Base-by-base conservation (phyloP, 2,888 invertebrate genomes). In the Aspidapion aeneum region DNA sequence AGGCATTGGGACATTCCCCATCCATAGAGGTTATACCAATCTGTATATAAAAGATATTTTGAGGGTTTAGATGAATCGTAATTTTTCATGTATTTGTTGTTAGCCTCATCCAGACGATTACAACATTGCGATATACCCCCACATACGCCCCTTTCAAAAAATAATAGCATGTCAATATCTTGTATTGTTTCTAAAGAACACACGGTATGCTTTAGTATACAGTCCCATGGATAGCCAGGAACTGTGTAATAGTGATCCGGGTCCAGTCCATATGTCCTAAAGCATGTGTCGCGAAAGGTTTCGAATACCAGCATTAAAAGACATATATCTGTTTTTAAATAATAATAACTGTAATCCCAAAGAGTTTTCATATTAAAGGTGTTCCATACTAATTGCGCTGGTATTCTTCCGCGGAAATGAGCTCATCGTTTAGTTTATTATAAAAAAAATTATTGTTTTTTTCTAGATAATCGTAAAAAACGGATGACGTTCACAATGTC, bases 241-340 rank as follows among this genome's bases (percentile, higher is more conserved):
- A 70, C 58, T 0, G 73, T 74, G 50, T 65, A 72, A 66, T 74
- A 76, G 49, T 69, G 68, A 1, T 65, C 61, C 1, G 74, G 72
- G 67, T 77, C 77, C 1, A 78, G 60, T 1, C 62, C 61, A 60
- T 79, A 77, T 1, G 69, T 70, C 18, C 63, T 16, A 2, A 72
- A 21, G 58, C 73, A 76, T n/a, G n/a, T n/a, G n/a, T n/a, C n/a
- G n/a, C n/a, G n/a, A n/a, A n/a, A n/a, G n/a, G n/a, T n/a, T n/a
- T n/a, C n/a, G n/a, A n/a, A n/a, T n/a, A n/a, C n/a, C n/a, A n/a
- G n/a, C n/a, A n/a, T n/a, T n/a, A n/a, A 63, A 2, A 78, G 63
- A 16, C 77, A 60, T 1, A 79, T 72, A 66, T 80, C 78, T 0
- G 73, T 73, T 68, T 74, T 75, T 18, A 78, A 52, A 65, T 78